Evolutionary conservation across 2,113 vertebrate genomes (phyloP).

Genomic region (Ctenomys sociabilis): DNA sequence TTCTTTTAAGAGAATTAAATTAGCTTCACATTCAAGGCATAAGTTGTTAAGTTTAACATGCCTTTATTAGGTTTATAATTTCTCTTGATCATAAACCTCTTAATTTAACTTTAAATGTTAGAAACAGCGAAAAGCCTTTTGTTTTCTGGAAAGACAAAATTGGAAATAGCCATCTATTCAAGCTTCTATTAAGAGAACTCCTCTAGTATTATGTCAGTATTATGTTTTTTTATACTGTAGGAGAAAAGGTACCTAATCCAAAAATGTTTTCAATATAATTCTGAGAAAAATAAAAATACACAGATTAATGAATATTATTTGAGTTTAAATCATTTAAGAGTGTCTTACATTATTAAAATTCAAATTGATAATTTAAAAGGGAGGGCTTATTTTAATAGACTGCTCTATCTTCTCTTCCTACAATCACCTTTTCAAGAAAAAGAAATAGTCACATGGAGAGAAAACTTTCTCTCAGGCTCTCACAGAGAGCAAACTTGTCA

Average conservation of each 20-base stretch:
- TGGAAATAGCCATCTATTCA: conserved; percentile 82
- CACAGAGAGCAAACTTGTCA: too few species aligned
- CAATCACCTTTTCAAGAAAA: background rate
- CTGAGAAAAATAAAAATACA: conserved; percentile 45
- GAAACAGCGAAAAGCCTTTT: conserved; percentile 66
- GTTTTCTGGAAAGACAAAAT: conserved; percentile 79
- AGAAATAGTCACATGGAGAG: too few species aligned
- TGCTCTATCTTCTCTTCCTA: background rate
- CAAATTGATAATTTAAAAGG: background rate
- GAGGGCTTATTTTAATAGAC: background rate
- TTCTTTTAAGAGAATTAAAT: conserved; percentile 33
- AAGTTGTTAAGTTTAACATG: conserved; percentile 27
- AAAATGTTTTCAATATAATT: conserved; percentile 55
- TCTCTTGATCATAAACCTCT: conserved; percentile 70
- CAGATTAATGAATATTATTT: conserved; percentile 27
- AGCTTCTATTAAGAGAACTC: conserved; percentile 75
- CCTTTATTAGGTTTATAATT: conserved; percentile 45
- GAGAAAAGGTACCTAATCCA: conserved; percentile 11
- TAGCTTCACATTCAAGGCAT: conserved; percentile 66
- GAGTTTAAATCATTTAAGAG: background rate
- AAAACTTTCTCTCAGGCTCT: too few species aligned
- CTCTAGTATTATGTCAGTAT: conserved; percentile 68
- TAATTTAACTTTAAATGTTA: conserved; percentile 80
- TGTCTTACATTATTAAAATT: background rate
- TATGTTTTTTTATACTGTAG: conserved; percentile 75